Conservation (phyloP, 1,140 invertebrate genomes). For the Dermatophagoides farinae region DNA sequence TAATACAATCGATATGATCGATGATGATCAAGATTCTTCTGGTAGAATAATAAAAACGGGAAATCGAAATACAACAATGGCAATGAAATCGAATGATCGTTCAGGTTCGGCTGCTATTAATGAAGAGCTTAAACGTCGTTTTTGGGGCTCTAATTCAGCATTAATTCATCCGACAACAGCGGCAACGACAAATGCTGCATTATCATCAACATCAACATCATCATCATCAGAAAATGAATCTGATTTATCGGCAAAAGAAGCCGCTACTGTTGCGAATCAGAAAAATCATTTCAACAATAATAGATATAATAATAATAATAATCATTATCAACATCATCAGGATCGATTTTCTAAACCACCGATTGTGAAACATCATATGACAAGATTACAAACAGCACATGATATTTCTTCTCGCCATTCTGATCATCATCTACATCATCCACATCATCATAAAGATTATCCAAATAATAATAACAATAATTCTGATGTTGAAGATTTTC, state of each 20-base stretch:
- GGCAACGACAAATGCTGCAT: no score
- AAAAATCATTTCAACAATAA: background rate
- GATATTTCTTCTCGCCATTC: no score
- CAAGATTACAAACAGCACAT: background rate
- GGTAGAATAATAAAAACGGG: no score
- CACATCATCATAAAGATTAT: conserved; percentile 3
- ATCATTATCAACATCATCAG: no score
- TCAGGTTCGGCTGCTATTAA: background rate
- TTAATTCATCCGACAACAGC: background rate
- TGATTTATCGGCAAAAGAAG: conserved; percentile 14
- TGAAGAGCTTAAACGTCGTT: conserved; percentile 10
- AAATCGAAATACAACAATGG: background rate
- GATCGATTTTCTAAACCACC: no score
- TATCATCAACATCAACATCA: no score
- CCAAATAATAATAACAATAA: background rate
- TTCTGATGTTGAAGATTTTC: background rate
- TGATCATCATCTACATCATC: conserved; percentile 22
- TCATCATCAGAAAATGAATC: no score
- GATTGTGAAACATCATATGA: no score
- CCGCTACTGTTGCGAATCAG: conserved; percentile 16
- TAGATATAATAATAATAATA: background rate
- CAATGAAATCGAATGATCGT: background rate
- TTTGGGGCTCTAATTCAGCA: background rate
- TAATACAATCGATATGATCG: background rate
- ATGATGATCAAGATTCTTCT: background rate